Conservation (phyloP, 2,888 invertebrate genomes). For the Brachypalpus laphriformis region DNA sequence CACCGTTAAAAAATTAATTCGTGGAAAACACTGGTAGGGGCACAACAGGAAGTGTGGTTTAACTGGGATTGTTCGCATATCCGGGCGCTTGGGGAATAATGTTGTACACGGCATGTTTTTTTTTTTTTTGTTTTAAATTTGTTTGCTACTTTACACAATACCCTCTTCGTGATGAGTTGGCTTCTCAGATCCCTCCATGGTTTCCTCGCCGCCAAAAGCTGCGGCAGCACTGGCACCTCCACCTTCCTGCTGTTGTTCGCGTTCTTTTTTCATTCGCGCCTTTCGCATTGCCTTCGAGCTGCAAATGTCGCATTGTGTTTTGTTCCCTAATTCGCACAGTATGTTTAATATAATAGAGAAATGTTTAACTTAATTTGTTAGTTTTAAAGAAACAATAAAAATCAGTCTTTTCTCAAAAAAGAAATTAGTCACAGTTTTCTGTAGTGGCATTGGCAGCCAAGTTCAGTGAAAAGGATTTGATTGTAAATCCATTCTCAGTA, state of each 20-base stretch:
- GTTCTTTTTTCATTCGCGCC: conserved; percentile 86
- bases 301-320: conserved; percentile 94
- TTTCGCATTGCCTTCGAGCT: conserved; percentile 89
- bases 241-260: conserved; percentile 82
- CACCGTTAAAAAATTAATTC: conserved; percentile 19
- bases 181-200: conserved; percentile 62
- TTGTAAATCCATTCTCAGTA: conserved; percentile 43
- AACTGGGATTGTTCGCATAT: conserved; percentile 62
- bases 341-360: conserved; percentile 71
- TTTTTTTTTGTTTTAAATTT: conserved; percentile 40
- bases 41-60: conserved; percentile 57
- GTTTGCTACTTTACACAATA: conserved; percentile 73
- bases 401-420: conserved; percentile 10
- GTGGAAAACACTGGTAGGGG: conserved; percentile 46
- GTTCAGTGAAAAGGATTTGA: conserved; percentile 34
- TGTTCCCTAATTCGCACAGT: conserved; percentile 88
- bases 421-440: conserved; percentile 72
- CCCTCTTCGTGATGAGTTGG: conserved; percentile 76
- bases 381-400: conserved; percentile 55
- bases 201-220: conserved; percentile 77
- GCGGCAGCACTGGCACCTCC: conserved; percentile 80
- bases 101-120: conserved; percentile 61
- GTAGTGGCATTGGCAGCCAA: conserved; percentile 45
- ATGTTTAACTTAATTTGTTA: conserved; percentile 59
- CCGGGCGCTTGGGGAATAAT: conserved; percentile 61